Conservation (phyloP, 2,113 vertebrate genomes). For the Carassius gibelio region DNA sequence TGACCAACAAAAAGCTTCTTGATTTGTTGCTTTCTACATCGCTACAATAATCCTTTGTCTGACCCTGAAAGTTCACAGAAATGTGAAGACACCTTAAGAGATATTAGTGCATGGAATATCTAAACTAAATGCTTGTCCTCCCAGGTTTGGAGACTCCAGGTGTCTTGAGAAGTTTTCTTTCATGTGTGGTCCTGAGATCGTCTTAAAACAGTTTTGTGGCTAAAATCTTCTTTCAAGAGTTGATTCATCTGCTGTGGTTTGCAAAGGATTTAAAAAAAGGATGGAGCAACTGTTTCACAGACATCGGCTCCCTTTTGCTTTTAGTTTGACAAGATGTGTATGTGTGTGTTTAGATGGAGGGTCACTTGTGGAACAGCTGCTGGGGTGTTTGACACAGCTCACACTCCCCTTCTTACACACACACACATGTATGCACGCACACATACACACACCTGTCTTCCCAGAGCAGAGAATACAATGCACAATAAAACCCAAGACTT, state of each 20-base stretch:
- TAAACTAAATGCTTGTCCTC: neutral
- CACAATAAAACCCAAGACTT: neutral
- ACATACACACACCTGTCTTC: neutral
- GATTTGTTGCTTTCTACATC: neutral
- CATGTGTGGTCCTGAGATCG: neutral
- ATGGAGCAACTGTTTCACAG: conserved; percentile 22
- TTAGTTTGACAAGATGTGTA: conserved; percentile 8
- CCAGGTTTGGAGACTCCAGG: neutral
- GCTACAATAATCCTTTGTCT: neutral
- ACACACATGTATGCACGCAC: neutral
- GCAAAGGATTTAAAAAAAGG: neutral
- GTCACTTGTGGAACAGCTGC: conserved; percentile 20
- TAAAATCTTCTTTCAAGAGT: neutral
- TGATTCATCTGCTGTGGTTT: conserved; percentile 38
- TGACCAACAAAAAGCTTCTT: neutral
- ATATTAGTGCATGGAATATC: neutral
- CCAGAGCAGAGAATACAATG: neutral
- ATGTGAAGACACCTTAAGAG: neutral
- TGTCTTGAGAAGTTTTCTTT: neutral
- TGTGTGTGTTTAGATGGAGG: conserved; percentile 5
- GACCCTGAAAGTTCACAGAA: neutral
- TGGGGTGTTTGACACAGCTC: neutral
- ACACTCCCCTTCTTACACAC: no score
- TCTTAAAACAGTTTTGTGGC: conserved; percentile 1
- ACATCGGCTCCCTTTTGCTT: conserved; percentile 8